Conservation (phyloP, 2,113 vertebrate genomes). For the Trogon melanurus region DNA sequence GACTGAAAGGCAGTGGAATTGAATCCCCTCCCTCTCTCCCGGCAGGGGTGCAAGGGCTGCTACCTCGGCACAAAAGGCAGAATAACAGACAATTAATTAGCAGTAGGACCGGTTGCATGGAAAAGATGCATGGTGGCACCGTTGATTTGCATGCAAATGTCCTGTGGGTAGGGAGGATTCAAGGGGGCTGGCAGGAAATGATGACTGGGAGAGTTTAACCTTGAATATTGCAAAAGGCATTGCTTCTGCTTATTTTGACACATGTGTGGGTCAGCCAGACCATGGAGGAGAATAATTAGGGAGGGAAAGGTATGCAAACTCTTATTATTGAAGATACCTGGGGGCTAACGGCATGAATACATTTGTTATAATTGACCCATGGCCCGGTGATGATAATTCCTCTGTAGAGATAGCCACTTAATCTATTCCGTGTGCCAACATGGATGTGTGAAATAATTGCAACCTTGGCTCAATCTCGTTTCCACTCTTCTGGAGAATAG, state of each 20-base stretch:
- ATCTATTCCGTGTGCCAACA: constrained; percentile 52
- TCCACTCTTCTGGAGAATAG: constrained; percentile 47
- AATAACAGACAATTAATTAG: constrained; percentile 46
- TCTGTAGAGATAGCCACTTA: constrained; percentile 39
- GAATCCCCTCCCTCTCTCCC: not conserved
- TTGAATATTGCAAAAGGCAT: constrained; percentile 13
- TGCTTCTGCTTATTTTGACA: constrained; percentile 12
- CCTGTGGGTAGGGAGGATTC: not conserved
- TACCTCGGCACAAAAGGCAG: constrained; percentile 31
- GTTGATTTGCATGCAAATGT: constrained; percentile 27
- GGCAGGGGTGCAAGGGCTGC: not conserved
- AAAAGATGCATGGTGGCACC: not conserved
- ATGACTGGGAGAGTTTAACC: constrained; percentile 47
- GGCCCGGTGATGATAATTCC: constrained; percentile 11
- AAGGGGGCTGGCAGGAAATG: not conserved
- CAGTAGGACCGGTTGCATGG: not conserved
- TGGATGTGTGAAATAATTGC: constrained; percentile 39
- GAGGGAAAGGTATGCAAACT: constrained; percentile 44
- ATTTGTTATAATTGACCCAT: constrained; percentile 59
- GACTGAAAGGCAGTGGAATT: not conserved
- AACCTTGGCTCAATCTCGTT: constrained; percentile 40
- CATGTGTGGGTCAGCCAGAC: constrained; percentile 42
- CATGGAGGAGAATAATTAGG: constrained; percentile 50
- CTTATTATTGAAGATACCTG: constrained; percentile 59
- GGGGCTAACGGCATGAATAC: constrained; percentile 43